These are phyloP conservation scores for Ecliptopera silaceata DNA, from an alignment of 2,888 invertebrate genomes.

Conservation along the genomic window DNA sequence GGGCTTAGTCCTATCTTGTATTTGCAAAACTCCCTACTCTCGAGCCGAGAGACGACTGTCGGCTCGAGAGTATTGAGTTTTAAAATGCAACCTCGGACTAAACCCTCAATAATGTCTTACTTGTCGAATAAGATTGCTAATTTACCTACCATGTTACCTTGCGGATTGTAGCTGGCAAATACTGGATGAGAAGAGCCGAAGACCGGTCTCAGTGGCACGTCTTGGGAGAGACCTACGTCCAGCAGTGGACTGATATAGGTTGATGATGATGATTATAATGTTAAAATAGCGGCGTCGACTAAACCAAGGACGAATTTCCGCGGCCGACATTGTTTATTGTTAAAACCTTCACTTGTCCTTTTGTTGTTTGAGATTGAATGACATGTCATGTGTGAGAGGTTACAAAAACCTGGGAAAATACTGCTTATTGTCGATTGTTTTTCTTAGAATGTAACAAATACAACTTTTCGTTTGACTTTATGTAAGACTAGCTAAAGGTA, in stretches of 20 bases:
- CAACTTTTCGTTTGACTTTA: slow-evolving; percentile 24
- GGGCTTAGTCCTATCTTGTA: no score
- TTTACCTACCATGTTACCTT: slow-evolving; percentile 37
- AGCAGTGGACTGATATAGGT: no score
- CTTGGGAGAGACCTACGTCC: no score
- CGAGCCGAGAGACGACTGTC: no score
- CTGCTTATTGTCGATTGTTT: slow-evolving; percentile 57
- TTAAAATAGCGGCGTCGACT: slow-evolving; percentile 41
- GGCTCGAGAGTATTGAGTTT: no score
- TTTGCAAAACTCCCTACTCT: no score
- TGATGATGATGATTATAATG: no score
- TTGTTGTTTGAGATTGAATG: slow-evolving; percentile 54
- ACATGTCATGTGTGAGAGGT: slow-evolving; percentile 46
- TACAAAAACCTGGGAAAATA: slow-evolving; percentile 56
- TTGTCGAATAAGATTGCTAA: slow-evolving; percentile 24
- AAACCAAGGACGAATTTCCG: slow-evolving; percentile 55
- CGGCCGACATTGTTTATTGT: slow-evolving; percentile 67
- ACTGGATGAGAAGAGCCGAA: no score
- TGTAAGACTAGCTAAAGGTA: slow-evolving; percentile 9
- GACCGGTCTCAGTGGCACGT: no score
- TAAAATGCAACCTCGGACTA: no score
- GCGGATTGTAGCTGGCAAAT: no score
- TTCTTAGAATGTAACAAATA: slow-evolving; percentile 35
- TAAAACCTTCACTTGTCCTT: slow-evolving; percentile 54
- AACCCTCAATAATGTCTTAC: no score